Percentiles rank a stretch among this genome's conserved stretches.
Evolutionary conservation across 2,113 vertebrate genomes (phyloP).

Genomic region (Ranitomeya imitator): DNA sequence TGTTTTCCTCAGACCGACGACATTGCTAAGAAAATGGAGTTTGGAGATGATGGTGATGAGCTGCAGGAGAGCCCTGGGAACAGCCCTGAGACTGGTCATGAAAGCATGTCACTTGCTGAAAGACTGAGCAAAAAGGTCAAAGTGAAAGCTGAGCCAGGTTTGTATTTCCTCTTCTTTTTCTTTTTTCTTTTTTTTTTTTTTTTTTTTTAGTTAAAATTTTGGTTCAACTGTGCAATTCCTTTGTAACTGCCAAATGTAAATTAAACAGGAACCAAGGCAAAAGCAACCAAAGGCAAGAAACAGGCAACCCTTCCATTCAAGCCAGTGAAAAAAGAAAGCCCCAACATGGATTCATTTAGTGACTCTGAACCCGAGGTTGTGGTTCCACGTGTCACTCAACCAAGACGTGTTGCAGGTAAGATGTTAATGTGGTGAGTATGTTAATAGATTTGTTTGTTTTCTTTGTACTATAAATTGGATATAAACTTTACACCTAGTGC

Average conservation of each 20-base stretch:
- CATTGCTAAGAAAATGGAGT: constrained; percentile 76
- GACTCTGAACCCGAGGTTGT: constrained; percentile 66
- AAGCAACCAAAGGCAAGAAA: constrained; percentile 72
- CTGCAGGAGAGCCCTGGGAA: constrained; percentile 68
- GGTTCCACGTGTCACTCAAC: constrained; percentile 68
- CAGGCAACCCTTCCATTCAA: constrained; percentile 88
- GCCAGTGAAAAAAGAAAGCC: constrained; percentile 74
- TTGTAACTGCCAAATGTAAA: background rate
- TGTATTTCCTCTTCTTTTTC: constrained; percentile 32
- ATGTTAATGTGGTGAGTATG: background rate
- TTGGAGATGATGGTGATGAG: constrained; percentile 69
- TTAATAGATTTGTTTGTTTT: background rate
- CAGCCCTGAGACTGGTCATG: constrained; percentile 62
- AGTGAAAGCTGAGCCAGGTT: constrained; percentile 72
- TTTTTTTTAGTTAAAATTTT: background rate
- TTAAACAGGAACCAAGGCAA: constrained; percentile 55
- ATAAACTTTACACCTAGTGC: no score
- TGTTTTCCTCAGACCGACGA: constrained; percentile 67
- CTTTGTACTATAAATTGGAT: no score
- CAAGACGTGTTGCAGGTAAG: constrained; percentile 73
- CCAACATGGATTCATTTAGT: constrained; percentile 78
- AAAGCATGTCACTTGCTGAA: constrained; percentile 66
- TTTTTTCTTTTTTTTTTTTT: no score
- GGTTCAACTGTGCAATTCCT: background rate
- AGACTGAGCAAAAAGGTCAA: constrained; percentile 77